A percentile compares a stretch with the other conserved stretches of the same genome.
Conservation (phyloP, 2,888 invertebrate genomes). For the Serripes groenlandicus region DNA sequence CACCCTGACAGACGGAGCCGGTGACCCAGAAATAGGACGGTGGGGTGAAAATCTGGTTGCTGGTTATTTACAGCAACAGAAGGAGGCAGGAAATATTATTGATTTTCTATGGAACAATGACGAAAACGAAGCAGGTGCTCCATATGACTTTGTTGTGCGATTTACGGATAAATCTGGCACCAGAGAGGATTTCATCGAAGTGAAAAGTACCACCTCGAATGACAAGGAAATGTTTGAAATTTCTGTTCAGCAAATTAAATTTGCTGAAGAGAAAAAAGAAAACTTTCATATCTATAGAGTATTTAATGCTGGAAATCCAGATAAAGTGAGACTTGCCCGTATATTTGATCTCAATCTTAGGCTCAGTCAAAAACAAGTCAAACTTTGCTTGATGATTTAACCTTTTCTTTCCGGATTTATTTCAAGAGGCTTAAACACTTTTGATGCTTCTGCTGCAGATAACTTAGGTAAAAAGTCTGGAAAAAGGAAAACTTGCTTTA, state of each 20-base stretch:
- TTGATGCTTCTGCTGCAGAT: too few relatives aligned
- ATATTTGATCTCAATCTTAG: constrained; percentile 80
- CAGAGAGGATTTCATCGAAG: constrained; percentile 68
- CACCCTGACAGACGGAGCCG: constrained; percentile 46
- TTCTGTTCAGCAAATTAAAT: constrained; percentile 82
- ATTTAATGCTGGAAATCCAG: constrained; percentile 80
- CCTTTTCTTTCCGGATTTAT: too few relatives aligned
- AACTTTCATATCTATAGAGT: constrained; percentile 84
- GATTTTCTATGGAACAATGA: constrained; percentile 80
- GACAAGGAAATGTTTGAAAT: constrained; percentile 83
- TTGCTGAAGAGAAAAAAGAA: constrained; percentile 78
- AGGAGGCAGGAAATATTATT: constrained; percentile 66
- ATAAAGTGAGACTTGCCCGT: constrained; percentile 75
- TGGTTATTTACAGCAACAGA: constrained; percentile 77
- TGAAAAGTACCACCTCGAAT: constrained; percentile 79
- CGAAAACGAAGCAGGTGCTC: constrained; percentile 73
- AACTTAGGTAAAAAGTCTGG: too few relatives aligned
- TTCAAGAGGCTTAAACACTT: too few relatives aligned
- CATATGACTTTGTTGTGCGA: constrained; percentile 82
- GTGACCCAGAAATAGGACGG: constrained; percentile 73
- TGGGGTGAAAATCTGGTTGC: constrained; percentile 84
- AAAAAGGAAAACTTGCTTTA: too few relatives aligned
- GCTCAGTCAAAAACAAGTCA: constrained; percentile 77
- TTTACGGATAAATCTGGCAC: constrained; percentile 59
- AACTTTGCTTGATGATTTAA: constrained; percentile 79